A percentile compares a stretch with the other conserved stretches of the same genome.
phyloP scores from a whole-genome alignment of 2,888 invertebrate genomes.

The Zelleria hepariella region DNA sequence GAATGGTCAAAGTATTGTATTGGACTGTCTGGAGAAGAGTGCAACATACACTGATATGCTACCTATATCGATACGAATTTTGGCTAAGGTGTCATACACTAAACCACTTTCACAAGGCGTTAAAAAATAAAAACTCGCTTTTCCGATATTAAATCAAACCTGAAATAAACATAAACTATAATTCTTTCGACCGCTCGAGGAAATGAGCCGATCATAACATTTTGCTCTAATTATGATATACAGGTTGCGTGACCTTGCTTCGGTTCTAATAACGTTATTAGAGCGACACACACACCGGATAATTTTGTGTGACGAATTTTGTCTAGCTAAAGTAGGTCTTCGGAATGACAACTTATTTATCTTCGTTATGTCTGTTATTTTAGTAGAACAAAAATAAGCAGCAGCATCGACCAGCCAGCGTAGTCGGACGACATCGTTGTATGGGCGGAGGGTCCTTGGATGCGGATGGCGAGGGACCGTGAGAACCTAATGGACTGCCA shows the following conservation, averaged over 20 bases:
- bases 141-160: background rate
- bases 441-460: no score
- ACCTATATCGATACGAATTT: no score
- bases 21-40: no score
- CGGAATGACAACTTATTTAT: background rate
- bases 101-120: background rate
- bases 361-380: background rate
- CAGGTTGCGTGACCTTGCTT: slow-evolving; percentile 1
- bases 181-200: slow-evolving; percentile 17
- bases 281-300: background rate
- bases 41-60: no score
- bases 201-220: slow-evolving; percentile 23
- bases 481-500: no score
- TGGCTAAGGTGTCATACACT: no score
- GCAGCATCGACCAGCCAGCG: no score
- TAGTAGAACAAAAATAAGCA: no score
- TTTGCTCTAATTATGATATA: slow-evolving; percentile 7
- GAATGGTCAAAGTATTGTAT: no score
- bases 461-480: no score
- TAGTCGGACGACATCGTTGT: no score
- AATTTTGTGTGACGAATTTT: background rate
- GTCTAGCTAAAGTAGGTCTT: background rate
- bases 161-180: slow-evolving; percentile 10
- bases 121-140: background rate
- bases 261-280: background rate